Base-by-base conservation (phyloP, 2,888 invertebrate genomes). In the Acanthopleura granulata region DNA sequence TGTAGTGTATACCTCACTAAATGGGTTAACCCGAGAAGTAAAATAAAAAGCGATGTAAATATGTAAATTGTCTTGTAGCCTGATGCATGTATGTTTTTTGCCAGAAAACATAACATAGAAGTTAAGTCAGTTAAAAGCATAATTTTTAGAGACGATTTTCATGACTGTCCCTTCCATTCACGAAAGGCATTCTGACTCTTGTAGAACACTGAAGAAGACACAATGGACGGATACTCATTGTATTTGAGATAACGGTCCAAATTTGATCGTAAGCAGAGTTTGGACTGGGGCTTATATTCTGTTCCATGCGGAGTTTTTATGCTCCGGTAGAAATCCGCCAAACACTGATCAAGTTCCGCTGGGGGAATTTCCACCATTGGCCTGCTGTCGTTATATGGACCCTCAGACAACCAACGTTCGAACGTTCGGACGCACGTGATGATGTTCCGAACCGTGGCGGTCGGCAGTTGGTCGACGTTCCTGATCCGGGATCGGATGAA, bases 391-490 rank as follows among this genome's bases (percentile, higher is more conserved):
- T 25, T 25, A 6, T 22, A 27, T 16, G 66, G 66, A 3, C 29
- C 25, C 29, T 66, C 29, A 18, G 16, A 27, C 22, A 66, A 25
- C 66, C 66, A 66, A 22, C 66, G 22, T 27, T 66, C 27, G 29
- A 66, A 66, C 6, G 29, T 66, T 15, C 22, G 18, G 18, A 66
- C 66, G 25, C 27, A 66, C 1, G 66, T 27, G 27, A 66, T 6
- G 6, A 66, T 22, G 25, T 66, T 66, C 66, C 29, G 22, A 22
- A 66, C 6, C 3, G 27, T 66, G 66, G 66, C 27, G 15, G 6
- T 66, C 4, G 66, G 66, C 29, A 66, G 57, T 57, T n/a, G 57
- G 57, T 57, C 57, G 18, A 12, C 57, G 22, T 57, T 57, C n/a
- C n/a, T 1, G 12, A 57, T 57, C 22, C 57, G 18, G 18, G 57